Base-by-base conservation (phyloP, 2,113 vertebrate genomes). In the Puntigrus tetrazona region DNA sequence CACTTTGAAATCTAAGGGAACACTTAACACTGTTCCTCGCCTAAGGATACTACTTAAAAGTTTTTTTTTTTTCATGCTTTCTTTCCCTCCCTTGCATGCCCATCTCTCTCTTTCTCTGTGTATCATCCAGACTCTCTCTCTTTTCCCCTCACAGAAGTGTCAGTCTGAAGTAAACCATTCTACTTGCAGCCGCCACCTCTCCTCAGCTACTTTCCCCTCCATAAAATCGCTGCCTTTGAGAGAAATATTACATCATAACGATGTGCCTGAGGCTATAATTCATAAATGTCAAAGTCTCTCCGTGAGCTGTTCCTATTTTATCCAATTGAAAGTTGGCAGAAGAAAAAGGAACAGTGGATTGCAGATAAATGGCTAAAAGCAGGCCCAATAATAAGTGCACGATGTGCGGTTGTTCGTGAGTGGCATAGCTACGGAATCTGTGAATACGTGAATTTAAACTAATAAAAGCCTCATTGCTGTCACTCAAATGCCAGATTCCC, bases 21-120 rank as follows among this genome's bases (percentile, higher is more conserved):
- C 92, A 93, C 91, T 94, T 94, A 93, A 92, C 91, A 91, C 88
- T 90, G 89, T 92, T 91, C 87, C 88, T 88, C 59, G 91, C 92
- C 91, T 91, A 91, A 93, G 92, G 90, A 92, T 87, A 90, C 82
- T 89, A 90, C 91, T 92, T 91, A 92, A 91, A 92, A 90, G 87
- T 88, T 89, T 61, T 72, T 82, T 82, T n/a, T n/a, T 86, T 80
- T 50, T 72, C 29, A 18, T 69, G 47, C 61, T 47, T 61, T 59
- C 65, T 70, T 36, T 50, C 43, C 41, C 63, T 85, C 20, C 25
- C 75, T 85, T 69, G 29, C 76, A 52, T 6, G 7, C 73, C 52
- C 82, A 45, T 47, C 80, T 36, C 29, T 78, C 59, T 70, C 4
- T 75, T 5, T 77, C 29, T 36, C 75, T 55, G 27, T 22, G n/a